Percentiles rank a stretch among this genome's conserved stretches.
Conservation (phyloP, 2,797 vertebrate genomes). For the Phoeniculus purpureus region DNA sequence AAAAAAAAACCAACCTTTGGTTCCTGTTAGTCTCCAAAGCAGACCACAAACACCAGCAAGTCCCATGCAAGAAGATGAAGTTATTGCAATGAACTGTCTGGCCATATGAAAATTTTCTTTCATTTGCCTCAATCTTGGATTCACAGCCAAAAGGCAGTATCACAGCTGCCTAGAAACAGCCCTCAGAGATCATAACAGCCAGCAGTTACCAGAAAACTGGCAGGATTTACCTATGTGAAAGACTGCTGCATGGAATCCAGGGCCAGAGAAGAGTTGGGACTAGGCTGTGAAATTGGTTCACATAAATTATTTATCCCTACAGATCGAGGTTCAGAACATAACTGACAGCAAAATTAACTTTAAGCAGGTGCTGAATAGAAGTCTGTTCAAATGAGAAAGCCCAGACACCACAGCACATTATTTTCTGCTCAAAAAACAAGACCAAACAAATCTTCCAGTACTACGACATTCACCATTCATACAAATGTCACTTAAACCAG, state of each 20-base stretch:
- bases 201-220: not conserved
- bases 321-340: not conserved
- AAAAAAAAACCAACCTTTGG: not conserved
- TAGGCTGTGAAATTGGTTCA: not conserved
- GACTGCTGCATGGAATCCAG: not conserved
- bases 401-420: not conserved
- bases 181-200: not conserved
- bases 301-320: not conserved
- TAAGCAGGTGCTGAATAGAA: constrained; percentile 12
- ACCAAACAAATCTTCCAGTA: not conserved
- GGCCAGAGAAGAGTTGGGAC: not conserved
- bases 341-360: not conserved
- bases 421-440: not conserved
- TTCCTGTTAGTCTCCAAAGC: constrained; percentile 25
- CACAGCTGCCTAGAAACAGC: not conserved
- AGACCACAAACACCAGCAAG: constrained; percentile 15
- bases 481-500: not conserved
- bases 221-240: not conserved
- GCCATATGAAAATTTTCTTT: not conserved
- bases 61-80: constrained; percentile 24
- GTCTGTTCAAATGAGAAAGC: not conserved
- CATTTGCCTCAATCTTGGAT: not conserved
- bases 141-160: not conserved
- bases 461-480: not conserved
- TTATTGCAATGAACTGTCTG: constrained; percentile 10